Evolutionary conservation across 53 echinoderm and acorn worm species (phyloP), one percentile per base, ranked within the genome.

Genomic region (Patiria pectinifera): DNA sequence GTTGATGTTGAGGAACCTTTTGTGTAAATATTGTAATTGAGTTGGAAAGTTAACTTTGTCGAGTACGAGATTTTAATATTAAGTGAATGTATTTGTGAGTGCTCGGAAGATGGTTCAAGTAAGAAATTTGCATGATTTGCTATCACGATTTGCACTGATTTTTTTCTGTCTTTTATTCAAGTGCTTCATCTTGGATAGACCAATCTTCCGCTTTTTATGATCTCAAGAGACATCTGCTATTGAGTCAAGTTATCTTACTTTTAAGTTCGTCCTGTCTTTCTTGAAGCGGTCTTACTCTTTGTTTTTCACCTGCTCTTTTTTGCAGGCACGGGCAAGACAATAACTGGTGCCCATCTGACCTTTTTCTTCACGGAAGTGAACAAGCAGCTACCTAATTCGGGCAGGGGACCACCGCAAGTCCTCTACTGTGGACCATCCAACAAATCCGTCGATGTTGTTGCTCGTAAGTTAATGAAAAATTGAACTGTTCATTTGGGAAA

Each of bases 361-460:
- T 94, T 94, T 72, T 96, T 93, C 91, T 94, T 93, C 89, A 85
- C 91, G 16, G 62, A 93, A 24, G 26, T 91, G 43, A 96, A 96
- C 85, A 72, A 61, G 58, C 77, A 95, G 77, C 47, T 96, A 6
- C 92, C 70, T 6, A 71, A 79, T 47, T 24, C 82, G 0, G 92
- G 92, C 53, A 53, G 92, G 69, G 85, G 74, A 49, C 80, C 78
- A 24, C 91, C 92, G 12, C 97, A 97, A 82, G 93, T 96, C 59
- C 89, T 95, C 14, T 95, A 97, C 84, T 95, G 95, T 82, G 95
- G 95, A 78, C 97, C 95, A 49, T 97, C 97, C 3, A 93, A 97
- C 87, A 97, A 97, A 80, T 95, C 97, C 0, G 97, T 97, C 43
- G 97, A 97, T 62, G 97, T 96, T 48, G 93, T 97, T 92, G 95